Percentiles rank a stretch among this genome's conserved stretches.
Conservation (phyloP, 2,888 invertebrate genomes). For the Helicoverpa assulta region DNA sequence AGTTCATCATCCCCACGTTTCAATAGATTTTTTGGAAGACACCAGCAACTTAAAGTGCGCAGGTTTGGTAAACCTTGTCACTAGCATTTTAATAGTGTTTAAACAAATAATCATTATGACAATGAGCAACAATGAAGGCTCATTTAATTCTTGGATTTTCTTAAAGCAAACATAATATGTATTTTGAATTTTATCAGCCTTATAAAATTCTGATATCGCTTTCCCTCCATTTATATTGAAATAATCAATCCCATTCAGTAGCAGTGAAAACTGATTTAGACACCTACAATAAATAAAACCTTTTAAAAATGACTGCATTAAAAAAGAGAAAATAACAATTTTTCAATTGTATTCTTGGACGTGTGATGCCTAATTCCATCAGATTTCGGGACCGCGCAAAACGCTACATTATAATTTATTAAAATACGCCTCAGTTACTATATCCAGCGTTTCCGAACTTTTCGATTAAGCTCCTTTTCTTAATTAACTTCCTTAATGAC, state of each 20-base stretch:
- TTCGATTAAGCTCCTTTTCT: conserved; percentile 75
- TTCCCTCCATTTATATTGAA: conserved; percentile 38
- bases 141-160: too few species aligned
- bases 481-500: conserved; percentile 71
- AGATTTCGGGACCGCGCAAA: background rate
- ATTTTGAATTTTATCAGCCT: conserved; percentile 23
- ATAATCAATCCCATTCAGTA: too few species aligned
- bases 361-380: too few species aligned
- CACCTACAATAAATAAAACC: too few species aligned
- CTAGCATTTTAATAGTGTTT: too few species aligned
- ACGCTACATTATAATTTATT: conserved; percentile 52
- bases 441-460: conserved; percentile 65
- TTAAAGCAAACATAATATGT: too few species aligned
- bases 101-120: too few species aligned
- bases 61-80: too few species aligned
- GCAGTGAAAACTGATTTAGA: too few species aligned
- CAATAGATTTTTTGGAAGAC: conserved; percentile 39
- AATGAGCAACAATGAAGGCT: too few species aligned
- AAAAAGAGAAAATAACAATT: conserved; percentile 30
- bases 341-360: too few species aligned
- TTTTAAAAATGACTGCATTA: too few species aligned
- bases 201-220: conserved; percentile 32
- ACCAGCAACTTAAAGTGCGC: background rate
- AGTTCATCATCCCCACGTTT: conserved; percentile 61
- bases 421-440: conserved; percentile 59